Base-by-base conservation (phyloP, 2,113 vertebrate genomes). In the Coryphaenoides rupestris region DNA sequence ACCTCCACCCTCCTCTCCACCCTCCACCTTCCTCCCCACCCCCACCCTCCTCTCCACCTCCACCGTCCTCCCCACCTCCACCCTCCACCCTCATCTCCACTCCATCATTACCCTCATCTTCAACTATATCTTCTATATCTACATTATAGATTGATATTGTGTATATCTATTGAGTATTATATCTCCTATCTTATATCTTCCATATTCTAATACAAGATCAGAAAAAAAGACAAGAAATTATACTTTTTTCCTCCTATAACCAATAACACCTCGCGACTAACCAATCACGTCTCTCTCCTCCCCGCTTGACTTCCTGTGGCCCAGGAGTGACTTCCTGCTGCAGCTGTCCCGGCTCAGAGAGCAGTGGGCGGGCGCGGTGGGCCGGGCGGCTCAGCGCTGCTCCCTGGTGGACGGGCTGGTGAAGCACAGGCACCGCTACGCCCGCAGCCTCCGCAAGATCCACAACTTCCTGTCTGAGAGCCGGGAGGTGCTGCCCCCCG, bases 281-380 rank as follows among this genome's bases (percentile, higher is more conserved):
- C 33, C 33, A 40, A 40, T 40, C 33, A 10, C 33, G 7, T 40
- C 33, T n/a, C n/a, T n/a, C n/a, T n/a, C n/a, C n/a, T n/a, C n/a
- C n/a, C n/a, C n/a, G 3, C 45, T 7, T 6, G 13, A 21, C 19
- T 47, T 40, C 33, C 33, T 40, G 33, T 40, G 9, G 9, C 28
- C 2, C 75, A 99, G 95, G 77, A 92, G 87, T 0, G 91, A 92
- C 73, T 94, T 97, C 68, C 77, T 95, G 78, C 87, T 91, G 45
- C 95, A 93, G 80, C 88, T 98, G 68, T 85, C 90, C 0, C 66
- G 88, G 79, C 84, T 98, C 74, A 86, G 89, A 13, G 91, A 93
- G 68, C 91, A 88, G 69, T 99, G 96, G 96, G 92, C 92, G 74
- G 90, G 84, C 0, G 90, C 91, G 0, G 84, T 90, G 60, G 84